Evolutionary conservation across 2,888 invertebrate species (phyloP), one percentile per base, ranked within the genome.

Genomic region (Cryptophagus acutangulus): DNA sequence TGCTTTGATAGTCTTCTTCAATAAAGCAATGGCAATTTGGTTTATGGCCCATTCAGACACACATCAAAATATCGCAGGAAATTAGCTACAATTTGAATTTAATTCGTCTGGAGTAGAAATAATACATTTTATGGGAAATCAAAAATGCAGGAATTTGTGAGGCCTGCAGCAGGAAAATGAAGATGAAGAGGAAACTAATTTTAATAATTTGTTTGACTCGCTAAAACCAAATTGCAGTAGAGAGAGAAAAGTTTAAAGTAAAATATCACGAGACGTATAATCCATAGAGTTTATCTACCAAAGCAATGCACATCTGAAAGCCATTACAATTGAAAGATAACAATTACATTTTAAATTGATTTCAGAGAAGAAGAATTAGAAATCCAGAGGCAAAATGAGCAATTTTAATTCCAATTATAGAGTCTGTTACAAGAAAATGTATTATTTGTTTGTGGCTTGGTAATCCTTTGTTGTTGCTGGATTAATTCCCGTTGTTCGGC

Each of bases 401-500:
- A 53, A 56, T 56, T 52, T 49, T 48, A 52, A 45, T 45, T 52
- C 47, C 54, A 55, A 54, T 55, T 54, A 55, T 40, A 38, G 17
- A 36, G 41, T 24, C 38, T 20, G 38, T 38, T 38, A 38, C 15
- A 38, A 38, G 20, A 39, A 39, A 39, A 38, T 43, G 46, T 43
- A 40, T n/a, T 49, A 50, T 54, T 55, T 51, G 51, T 52, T 52
- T 52, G 50, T 36, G 52, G 50, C 46, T 49, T 46, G 4, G 31
- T 26, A 31, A 15, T 31, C 31, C 31, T 31, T 31, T 31, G 15
- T 15, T 26, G 12, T 12, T 26, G 9, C 26, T n/a, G 26, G n/a
- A 26, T 26, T 4, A 26, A 12, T 26, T 13, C n/a, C n/a, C 26
- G 12, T 31, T 31, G 31, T 12, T 12, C n/a, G 16, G 12, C 16